Evolutionary conservation across 2,888 invertebrate species (phyloP).

Genomic region (Rotaria macrura): DNA sequence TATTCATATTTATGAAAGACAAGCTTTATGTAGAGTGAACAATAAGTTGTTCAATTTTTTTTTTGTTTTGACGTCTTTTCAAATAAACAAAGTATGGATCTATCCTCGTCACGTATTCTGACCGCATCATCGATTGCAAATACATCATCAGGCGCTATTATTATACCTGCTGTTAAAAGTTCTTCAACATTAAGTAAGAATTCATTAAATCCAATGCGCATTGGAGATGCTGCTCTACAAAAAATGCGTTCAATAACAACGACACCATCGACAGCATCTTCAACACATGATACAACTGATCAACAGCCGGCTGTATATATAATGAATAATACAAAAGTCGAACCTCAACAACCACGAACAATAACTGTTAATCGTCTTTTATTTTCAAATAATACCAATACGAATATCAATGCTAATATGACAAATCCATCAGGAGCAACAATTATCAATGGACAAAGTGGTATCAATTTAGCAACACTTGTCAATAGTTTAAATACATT

Average conservation of each 20-base stretch:
- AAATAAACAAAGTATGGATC: background rate
- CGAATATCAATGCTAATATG: too few species aligned
- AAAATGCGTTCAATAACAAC: slow-evolving; percentile 19
- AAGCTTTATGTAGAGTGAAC: background rate
- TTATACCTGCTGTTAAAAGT: background rate
- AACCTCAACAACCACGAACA: slow-evolving; percentile 15
- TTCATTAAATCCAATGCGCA: background rate
- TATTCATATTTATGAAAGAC: background rate
- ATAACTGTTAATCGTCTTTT: slow-evolving; percentile 19
- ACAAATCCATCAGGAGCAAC: background rate
- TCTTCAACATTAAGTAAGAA: background rate
- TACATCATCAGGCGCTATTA: background rate
- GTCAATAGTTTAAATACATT: slow-evolving; percentile 15
- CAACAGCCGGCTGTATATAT: slow-evolving; percentile 18
- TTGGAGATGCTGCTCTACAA: slow-evolving; percentile 9
- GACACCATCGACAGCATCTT: background rate
- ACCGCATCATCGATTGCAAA: background rate
- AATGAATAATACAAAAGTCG: background rate
- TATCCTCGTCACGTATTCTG: background rate
- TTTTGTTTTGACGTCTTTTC: background rate
- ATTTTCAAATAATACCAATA: background rate
- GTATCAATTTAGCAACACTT: slow-evolving; percentile 7
- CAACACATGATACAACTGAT: background rate
- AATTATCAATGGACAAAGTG: slow-evolving; percentile 2
- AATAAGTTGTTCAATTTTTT: background rate